Conservation (phyloP, 2,888 invertebrate genomes). For the Bembecia ichneumoniformis region DNA sequence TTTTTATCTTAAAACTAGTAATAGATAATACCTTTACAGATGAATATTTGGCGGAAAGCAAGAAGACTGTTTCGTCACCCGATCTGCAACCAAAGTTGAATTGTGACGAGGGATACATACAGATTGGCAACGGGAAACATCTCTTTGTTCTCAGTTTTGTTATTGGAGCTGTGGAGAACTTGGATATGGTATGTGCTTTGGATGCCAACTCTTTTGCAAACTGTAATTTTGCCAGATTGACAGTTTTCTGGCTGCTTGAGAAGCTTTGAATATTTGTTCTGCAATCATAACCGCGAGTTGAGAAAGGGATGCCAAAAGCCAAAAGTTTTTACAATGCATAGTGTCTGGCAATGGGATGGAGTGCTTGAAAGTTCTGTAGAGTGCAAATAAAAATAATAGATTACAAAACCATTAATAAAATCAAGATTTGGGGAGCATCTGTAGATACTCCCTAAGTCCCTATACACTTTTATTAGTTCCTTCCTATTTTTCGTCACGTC, state of each 20-base stretch:
- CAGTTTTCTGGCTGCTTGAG: neutral
- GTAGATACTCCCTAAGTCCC: too few species aligned
- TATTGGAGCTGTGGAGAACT: conserved; percentile 68
- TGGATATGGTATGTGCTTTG: conserved; percentile 54
- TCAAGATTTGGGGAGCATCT: too few species aligned
- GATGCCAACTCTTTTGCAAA: neutral
- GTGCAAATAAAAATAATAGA: too few species aligned
- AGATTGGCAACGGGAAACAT: conserved; percentile 58
- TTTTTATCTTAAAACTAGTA: too few species aligned
- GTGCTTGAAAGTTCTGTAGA: too few species aligned
- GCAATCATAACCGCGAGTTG: too few species aligned
- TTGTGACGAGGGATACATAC: conserved; percentile 69
- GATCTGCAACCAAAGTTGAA: conserved; percentile 57
- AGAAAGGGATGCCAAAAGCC: too few species aligned
- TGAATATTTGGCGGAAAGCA: conserved; percentile 53
- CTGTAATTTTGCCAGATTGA: neutral
- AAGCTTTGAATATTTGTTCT: neutral
- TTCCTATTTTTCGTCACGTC: too few species aligned
- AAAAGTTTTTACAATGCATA: too few species aligned
- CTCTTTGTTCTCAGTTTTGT: conserved; percentile 70
- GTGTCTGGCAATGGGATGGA: too few species aligned
- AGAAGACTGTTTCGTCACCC: conserved; percentile 34
- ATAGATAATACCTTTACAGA: conserved; percentile 31
- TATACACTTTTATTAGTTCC: too few species aligned
- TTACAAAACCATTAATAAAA: too few species aligned